Base-by-base conservation (phyloP, 2,797 vertebrate species). In the Molothrus ater region DNA sequence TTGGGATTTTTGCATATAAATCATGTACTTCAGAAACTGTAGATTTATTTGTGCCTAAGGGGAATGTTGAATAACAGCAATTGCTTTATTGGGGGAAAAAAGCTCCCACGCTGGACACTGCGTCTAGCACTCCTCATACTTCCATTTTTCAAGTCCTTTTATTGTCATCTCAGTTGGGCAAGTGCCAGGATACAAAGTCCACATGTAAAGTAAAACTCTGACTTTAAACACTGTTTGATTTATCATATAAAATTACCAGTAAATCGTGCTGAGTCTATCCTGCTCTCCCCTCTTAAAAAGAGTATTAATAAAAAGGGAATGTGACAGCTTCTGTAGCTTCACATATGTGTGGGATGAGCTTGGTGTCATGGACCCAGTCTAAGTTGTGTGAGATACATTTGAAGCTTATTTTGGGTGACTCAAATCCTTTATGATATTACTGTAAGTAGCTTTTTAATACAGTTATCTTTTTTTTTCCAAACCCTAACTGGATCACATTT, bases 1-100 rank as follows among this genome's bases (percentile, higher is more conserved):
- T 88, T 83, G 81, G 73, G 56, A 81, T 93, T 93, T 93, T 50
- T 93, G 76, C 83, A 80, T 86, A 73, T 88, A 84, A 92, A 92
- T 90, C 36, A 54, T n/a, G 28, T 84, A 36, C 78, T 96, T 93
- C 56, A 90, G 82, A 90, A 92, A 84, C 57, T 32, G 71, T 72
- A 82, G 90, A 85, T 92, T 86, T 91, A 73, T 90, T 92, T 91
- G 43, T 19, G 38, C 76, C 78, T 57, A 40, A 73, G 64, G 53
- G 80, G 20, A 64, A 76, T 85, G 48, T 86, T 90, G 89, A 92
- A 64, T 84, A 80, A 93, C 45, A 84, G 79, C 86, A 93, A 47
- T 86, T 91, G 48, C 76, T 91, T 66, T 83, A 83, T 26, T 19
- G 24, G 18, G 20, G 17, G 16, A 20, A 32, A 61, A 7, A 16